Evolutionary conservation across 2,888 invertebrate species (phyloP), one percentile per base, ranked within the genome.

Genomic region (Ischnura elegans): DNA sequence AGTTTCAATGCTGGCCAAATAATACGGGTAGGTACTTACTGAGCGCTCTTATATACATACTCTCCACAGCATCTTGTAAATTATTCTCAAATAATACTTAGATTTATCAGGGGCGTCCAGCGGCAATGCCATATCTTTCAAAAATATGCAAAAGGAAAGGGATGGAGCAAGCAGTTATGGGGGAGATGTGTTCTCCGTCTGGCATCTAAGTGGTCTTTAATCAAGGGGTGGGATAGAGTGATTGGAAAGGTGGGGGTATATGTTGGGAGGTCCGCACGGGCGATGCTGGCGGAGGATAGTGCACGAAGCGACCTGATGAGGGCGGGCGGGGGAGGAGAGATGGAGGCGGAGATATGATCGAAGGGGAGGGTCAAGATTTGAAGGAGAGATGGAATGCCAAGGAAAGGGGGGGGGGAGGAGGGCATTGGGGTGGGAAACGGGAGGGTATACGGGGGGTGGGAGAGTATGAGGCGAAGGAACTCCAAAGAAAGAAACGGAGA

Each of bases 161-260:
- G 25, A 6, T 6, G 19, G n/a, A 61, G 61, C 8, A 36, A 2
- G 76, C n/a, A 76, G 36, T 51, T 51, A n/a, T n/a, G n/a, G n/a
- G n/a, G n/a, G n/a, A n/a, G n/a, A n/a, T n/a, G n/a, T n/a, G n/a
- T n/a, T n/a, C n/a, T n/a, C n/a, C n/a, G n/a, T n/a, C 36, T 76
- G 76, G 76, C 76, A 76, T 76, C 76, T 76, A 13, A 76, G 29
- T 76, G 76, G 76, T 76, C 76, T 76, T 76, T 76, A 76, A 76
- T 76, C 76, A 76, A 76, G 76, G 76, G 36, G 76, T 13, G 36
- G 61, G 61, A 21, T 21, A 25, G 76, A 36, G 25, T 76, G 76
- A 76, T 76, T 76, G 76, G 76, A 76, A 36, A 76, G 76, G 76
- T 36, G 29, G 29, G 25, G 19, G 16, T 76, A 36, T 36, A 36